phyloP scores from a whole-genome alignment of 92 coral and sea anemone species.

The Palythoa heliodiscus region DNA sequence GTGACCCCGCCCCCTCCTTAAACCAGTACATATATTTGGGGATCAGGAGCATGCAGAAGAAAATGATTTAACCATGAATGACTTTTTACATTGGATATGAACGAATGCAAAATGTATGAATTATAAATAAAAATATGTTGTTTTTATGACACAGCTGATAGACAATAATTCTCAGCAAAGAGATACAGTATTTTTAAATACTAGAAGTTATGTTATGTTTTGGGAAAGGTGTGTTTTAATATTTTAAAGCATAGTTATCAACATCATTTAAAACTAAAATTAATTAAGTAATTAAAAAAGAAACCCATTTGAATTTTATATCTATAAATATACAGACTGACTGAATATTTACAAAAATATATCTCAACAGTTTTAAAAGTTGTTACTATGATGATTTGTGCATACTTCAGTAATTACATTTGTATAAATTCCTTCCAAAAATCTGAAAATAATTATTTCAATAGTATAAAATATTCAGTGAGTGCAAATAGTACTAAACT shows the following conservation, averaged over 20 bases:
- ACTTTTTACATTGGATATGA: constrained; percentile 1
- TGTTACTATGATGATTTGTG: not conserved
- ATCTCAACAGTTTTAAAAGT: too few species aligned
- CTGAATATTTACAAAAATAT: too few species aligned
- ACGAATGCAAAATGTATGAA: not conserved
- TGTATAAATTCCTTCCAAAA: not conserved
- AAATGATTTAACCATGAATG: not conserved
- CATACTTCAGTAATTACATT: not conserved
- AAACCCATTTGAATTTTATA: constrained; percentile 1
- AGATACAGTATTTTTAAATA: not conserved
- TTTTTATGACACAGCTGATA: not conserved
- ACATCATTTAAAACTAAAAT: not conserved
- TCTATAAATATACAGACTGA: not conserved
- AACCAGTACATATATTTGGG: too few species aligned
- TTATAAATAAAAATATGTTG: not conserved
- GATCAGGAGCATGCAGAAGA: not conserved
- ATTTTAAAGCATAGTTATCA: not conserved
- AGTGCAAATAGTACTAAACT: not conserved
- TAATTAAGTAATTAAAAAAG: constrained; percentile 6
- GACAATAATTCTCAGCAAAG: not conserved
- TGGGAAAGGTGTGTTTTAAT: constrained; percentile 24
- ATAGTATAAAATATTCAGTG: not conserved
- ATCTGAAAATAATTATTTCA: not conserved
- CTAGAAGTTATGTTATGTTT: not conserved
- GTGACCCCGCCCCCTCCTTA: too few species aligned